These are phyloP conservation scores for Machimus atricapillus DNA, from an alignment of 2,888 invertebrate species.

Conservation along the genomic window DNA sequence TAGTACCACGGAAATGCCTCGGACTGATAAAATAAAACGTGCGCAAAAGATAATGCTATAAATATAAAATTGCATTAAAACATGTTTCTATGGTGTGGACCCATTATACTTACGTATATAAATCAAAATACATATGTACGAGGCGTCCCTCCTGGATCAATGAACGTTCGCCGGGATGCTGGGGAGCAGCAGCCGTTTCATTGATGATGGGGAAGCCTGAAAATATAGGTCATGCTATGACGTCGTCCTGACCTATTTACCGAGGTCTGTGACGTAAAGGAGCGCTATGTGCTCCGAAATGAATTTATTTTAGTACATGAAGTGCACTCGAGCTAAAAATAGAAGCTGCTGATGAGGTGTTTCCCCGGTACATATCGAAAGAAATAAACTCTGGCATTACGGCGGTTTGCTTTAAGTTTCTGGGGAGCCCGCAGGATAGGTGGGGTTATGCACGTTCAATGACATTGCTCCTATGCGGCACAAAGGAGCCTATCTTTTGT, in stretches of 20 bases:
- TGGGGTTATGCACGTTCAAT: neutral
- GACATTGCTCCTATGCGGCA: conserved; percentile 12
- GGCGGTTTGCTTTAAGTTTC: conserved; percentile 5
- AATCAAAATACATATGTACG: neutral
- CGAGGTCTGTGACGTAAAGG: conserved; percentile 23
- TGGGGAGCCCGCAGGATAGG: neutral
- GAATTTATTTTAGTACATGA: conserved; percentile 21
- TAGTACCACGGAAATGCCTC: neutral
- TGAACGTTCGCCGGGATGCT: conserved; percentile 21
- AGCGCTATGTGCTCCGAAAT: neutral
- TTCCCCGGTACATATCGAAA: conserved; percentile 14
- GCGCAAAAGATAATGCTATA: neutral
- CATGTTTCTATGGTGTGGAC: neutral
- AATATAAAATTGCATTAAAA: conserved; percentile 29
- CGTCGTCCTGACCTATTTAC: conserved; percentile 47
- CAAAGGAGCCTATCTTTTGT: neutral
- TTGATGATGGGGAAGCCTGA: conserved; percentile 30
- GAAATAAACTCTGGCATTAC: conserved; percentile 26
- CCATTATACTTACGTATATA: neutral
- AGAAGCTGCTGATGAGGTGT: conserved; percentile 34
- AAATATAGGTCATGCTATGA: conserved; percentile 45
- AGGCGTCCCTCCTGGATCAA: conserved; percentile 25
- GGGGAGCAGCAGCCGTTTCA: conserved; percentile 27
- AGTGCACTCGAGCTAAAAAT: conserved; percentile 37
- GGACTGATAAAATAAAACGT: neutral